Conservation (phyloP, 2,113 vertebrate species). For the cattle (Bos taurus) region DNA sequence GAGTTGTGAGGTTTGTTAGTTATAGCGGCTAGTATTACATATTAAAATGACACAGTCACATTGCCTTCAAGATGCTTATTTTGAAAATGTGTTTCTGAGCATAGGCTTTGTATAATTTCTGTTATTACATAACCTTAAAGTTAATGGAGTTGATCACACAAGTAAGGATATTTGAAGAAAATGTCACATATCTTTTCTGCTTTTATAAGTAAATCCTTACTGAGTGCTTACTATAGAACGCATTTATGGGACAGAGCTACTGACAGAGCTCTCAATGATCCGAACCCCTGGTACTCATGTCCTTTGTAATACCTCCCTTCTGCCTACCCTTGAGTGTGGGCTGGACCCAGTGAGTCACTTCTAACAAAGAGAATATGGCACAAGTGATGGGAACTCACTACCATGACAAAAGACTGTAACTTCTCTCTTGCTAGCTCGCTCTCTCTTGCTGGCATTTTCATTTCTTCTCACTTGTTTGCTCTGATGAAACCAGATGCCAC, state of each 20-base stretch:
- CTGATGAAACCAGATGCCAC: background rate
- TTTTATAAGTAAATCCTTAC: background rate
- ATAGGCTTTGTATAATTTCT: background rate
- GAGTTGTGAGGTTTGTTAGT: background rate
- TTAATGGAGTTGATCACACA: background rate
- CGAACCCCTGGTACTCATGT: background rate
- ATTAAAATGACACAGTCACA: background rate
- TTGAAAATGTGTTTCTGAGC: conserved; percentile 33
- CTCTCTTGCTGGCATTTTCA: background rate
- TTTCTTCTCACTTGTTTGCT: background rate
- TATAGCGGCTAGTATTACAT: background rate
- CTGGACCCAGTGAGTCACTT: background rate
- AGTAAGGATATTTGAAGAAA: background rate
- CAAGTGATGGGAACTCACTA: background rate
- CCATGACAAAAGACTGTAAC: background rate
- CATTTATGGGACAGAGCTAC: background rate
- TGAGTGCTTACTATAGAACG: background rate
- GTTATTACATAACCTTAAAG: background rate
- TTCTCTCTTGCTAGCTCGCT: too few relatives aligned
- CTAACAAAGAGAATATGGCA: background rate
- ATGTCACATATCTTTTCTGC: background rate
- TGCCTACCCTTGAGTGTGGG: background rate
- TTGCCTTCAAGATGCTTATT: background rate
- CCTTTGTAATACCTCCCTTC: background rate
- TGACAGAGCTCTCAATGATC: background rate